These are phyloP conservation scores for Zoanthus solanderi DNA, from an alignment of 92 coral and sea anemone genomes.

Conservation along the genomic window DNA sequence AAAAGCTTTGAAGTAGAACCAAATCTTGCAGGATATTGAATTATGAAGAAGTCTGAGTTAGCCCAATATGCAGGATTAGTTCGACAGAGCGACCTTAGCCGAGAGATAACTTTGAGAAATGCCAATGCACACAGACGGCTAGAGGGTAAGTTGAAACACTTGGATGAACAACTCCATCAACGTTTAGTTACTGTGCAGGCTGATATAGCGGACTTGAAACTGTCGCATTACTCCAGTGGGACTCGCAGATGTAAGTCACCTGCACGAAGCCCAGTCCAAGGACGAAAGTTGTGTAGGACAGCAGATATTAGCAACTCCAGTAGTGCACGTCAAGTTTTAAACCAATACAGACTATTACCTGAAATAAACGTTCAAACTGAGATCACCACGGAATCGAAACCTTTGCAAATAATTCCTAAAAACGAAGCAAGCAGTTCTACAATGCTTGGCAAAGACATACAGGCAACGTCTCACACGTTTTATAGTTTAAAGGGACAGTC, in stretches of 20 bases:
- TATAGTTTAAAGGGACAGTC: not conserved
- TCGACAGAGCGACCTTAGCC: constrained; percentile 72
- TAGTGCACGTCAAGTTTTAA: not conserved
- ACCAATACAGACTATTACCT: not conserved
- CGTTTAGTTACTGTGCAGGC: constrained; percentile 88
- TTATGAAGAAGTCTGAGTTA: constrained; percentile 36
- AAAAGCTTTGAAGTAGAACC: not conserved
- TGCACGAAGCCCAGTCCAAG: not conserved
- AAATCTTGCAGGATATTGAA: not conserved
- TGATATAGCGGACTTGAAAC: constrained; percentile 80
- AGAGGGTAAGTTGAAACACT: constrained; percentile 68
- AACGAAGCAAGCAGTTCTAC: not conserved
- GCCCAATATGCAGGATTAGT: constrained; percentile 36
- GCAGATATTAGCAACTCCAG: not conserved
- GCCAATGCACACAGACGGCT: constrained; percentile 86
- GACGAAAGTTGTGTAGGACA: not conserved
- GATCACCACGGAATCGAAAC: not conserved
- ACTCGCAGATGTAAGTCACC: constrained; percentile 8
- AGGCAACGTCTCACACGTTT: not conserved
- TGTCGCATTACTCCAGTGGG: constrained; percentile 42
- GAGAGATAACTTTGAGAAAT: constrained; percentile 84
- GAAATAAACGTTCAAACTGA: constrained; percentile 1
- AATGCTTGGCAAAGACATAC: not conserved
- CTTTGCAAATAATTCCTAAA: not conserved
- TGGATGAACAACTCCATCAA: constrained; percentile 81